Conservation (phyloP, 53 echinoderm and acorn worm species). For the Crossaster papposus region DNA sequence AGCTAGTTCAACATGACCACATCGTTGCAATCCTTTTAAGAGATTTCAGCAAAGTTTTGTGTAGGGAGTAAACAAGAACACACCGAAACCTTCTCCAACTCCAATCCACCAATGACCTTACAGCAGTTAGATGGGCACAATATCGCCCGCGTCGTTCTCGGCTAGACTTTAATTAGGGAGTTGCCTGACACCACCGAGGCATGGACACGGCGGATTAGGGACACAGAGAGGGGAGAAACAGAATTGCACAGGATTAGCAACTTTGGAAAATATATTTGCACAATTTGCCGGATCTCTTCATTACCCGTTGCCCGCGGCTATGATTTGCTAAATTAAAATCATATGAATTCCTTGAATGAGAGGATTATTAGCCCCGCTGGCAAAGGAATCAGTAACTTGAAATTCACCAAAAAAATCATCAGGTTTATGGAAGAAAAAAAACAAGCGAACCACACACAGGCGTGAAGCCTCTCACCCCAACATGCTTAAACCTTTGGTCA, state of each 20-base stretch:
- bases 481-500: neutral
- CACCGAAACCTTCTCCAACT: no score
- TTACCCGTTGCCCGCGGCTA: slow-evolving; percentile 19
- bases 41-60: slow-evolving; percentile 1
- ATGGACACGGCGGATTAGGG: slow-evolving; percentile 13
- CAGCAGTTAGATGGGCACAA: neutral
- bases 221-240: neutral
- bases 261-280: slow-evolving; percentile 8
- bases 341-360: slow-evolving; percentile 47
- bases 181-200: neutral
- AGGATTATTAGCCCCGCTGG: neutral
- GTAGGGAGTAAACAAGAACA: neutral
- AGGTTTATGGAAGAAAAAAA: neutral
- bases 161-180: slow-evolving; percentile 40
- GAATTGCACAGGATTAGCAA: slow-evolving; percentile 27
- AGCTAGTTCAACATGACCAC: slow-evolving; percentile 18
- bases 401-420: slow-evolving; percentile 29
- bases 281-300: slow-evolving; percentile 23
- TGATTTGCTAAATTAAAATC: slow-evolving; percentile 49
- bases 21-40: slow-evolving; percentile 1
- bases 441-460: neutral
- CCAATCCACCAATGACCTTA: neutral
- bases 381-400: slow-evolving; percentile 4
- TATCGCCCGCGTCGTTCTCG: slow-evolving; percentile 24
- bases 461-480: neutral